Evolutionary conservation across 2,888 invertebrate genomes (phyloP).

Genomic region (Apodemia mormo): DNA sequence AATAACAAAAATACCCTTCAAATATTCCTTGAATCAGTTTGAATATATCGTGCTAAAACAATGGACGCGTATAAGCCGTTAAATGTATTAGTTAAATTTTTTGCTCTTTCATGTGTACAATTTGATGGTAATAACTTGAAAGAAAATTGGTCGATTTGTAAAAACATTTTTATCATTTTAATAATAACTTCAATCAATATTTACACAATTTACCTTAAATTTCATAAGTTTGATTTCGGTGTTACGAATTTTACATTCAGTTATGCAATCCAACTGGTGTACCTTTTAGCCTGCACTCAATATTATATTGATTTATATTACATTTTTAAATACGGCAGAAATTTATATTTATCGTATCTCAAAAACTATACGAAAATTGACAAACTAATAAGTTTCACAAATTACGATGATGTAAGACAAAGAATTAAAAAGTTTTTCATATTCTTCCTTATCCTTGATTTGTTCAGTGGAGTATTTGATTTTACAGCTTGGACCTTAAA

Average conservation of each 20-base stretch:
- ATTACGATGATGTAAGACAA: too few species aligned
- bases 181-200: background rate
- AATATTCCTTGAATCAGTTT: background rate
- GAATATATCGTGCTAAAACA: background rate
- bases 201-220: background rate
- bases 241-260: background rate
- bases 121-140: background rate
- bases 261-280: background rate
- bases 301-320: slow-evolving; percentile 1
- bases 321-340: background rate
- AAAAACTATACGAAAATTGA: too few species aligned
- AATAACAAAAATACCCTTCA: background rate
- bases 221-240: background rate
- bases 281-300: background rate
- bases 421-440: too few species aligned
- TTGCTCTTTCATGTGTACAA: background rate
- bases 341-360: too few species aligned
- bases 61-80: slow-evolving; percentile 1
- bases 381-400: too few species aligned
- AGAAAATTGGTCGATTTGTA: background rate
- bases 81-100: background rate
- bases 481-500: background rate
- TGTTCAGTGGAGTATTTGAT: background rate
- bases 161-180: background rate
- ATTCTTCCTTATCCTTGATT: too few species aligned